Base-by-base conservation (phyloP, 1,140 invertebrate species). In the Fragariocoptes setiger region DNA sequence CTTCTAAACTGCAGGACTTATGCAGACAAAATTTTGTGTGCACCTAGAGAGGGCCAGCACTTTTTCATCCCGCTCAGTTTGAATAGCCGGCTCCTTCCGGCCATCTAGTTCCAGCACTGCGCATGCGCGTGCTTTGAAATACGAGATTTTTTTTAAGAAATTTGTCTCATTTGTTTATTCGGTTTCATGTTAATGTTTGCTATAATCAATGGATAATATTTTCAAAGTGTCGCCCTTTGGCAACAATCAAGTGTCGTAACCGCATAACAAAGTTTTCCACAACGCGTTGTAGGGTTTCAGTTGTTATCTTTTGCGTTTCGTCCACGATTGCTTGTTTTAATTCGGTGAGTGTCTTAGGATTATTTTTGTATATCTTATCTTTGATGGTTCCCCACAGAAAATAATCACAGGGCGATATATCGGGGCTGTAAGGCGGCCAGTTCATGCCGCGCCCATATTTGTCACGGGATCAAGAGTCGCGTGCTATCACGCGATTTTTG, bases 371-470 rank as follows among this genome's bases (percentile, higher is more conserved):
- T 13, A 41, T 40, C 2, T 18, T 22, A 39, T 42, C 48, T 21
- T 50, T 48, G 15, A 48, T 3, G 25, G 39, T 38, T 15, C 44
- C 38, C 48, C 43, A 50, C 8, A 50, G 36, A 35, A 40, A 50
- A 21, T 45, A 49, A 47, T 50, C 47, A 15, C 42, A 42, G 16
- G 46, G 45, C 13, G 35, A 49, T n/a, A 50, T 17, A 38, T 50
- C 41, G n/a, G 42, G 46, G 12, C 40, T 46, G 19, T 35, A 21
- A 16, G 49, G 43, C 2, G 46, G 48, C 48, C 48, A 50, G 14
- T 21, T 4, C 13, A 46, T 38, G 2, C 17, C 5, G 25, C 20
- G 14, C 41, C 38, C 15, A 3, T 15, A 8, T 4, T 3, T 20
- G n/a, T 14, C 2, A 3, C 3, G 15, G 14, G 20, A 21, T 17